phyloP scores from a whole-genome alignment of 2,113 vertebrate species.

The Henicopernis longicauda region DNA sequence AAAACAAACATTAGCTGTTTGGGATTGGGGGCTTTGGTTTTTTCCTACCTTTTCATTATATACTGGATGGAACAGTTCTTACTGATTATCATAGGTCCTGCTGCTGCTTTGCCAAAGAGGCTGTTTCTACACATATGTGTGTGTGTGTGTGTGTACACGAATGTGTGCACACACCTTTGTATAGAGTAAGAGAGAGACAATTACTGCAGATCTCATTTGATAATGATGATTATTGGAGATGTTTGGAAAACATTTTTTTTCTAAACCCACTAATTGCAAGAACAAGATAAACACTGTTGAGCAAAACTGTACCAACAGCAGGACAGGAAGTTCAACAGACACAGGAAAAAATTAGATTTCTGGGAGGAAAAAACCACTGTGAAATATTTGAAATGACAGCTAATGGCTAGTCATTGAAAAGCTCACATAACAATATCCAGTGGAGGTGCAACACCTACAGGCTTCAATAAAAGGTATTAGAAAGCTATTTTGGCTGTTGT shows the following conservation, averaged over 20 bases:
- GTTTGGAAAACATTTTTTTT: background rate
- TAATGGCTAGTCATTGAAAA: background rate
- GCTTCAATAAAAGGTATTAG: background rate
- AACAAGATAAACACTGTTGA: background rate
- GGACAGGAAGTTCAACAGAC: background rate
- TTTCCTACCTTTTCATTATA: background rate
- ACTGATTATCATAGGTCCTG: background rate
- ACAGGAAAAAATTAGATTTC: background rate
- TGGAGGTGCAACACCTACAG: background rate
- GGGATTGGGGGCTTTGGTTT: background rate
- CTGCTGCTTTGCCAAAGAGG: background rate
- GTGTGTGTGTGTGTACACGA: rapidly evolving
- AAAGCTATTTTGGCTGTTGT: background rate
- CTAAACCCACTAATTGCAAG: background rate
- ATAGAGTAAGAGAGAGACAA: background rate
- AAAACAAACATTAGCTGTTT: background rate
- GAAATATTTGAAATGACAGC: background rate
- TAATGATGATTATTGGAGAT: background rate
- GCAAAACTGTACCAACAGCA: background rate
- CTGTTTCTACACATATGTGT: background rate
- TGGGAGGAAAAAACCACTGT: background rate
- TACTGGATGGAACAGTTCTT: background rate
- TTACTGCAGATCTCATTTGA: background rate
- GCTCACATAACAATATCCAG: background rate
- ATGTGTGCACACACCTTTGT: background rate